Evolutionary conservation across 2,797 vertebrate species (phyloP), one percentile per base, ranked within the genome.

Genomic region (Lutra lutra): DNA sequence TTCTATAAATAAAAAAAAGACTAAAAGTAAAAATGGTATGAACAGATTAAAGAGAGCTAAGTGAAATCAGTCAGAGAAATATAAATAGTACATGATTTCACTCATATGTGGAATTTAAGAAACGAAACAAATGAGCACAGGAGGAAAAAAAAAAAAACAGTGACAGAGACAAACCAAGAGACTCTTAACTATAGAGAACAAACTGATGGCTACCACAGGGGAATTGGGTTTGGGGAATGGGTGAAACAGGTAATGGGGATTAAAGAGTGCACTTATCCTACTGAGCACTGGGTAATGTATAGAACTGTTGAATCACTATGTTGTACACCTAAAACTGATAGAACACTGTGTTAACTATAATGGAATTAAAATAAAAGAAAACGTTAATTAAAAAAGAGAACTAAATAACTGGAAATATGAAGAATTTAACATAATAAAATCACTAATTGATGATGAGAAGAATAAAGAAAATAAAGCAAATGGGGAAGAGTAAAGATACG

Each of bases 391-490:
- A 29, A 75, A 75, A 27, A 75, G 40, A 75, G 7, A 46, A 48
- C 17, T 35, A 68, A 20, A 15, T 73, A 56, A 72, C 10, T 13
- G 54, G 90, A 88, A 72, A 89, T 17, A 64, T 15, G 27, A 46
- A 79, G 18, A 86, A 75, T 32, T 75, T 75, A 46, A 46, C 73
- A 48, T 75, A 46, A 46, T 29, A 29, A 46, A 75, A 75, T 75
- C 73, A 75, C 14, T 75, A 11, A 46, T 10, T 29, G 54, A 73
- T 32, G 3, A 54, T 80, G 7, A 80, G 73, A 80, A 92, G 1
- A 90, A 40, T 56, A 25, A 84, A 80, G 46, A n/a, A 79, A 80
- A 94, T 20, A 88, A 94, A 89, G 3, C 18, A 93, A 88, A 88
- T 3, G 70, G 25, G 29, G 13, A 54, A 56, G 29, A 38, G 32